These are phyloP conservation scores for Tamias sibiricus DNA, from an alignment of 2,113 vertebrate genomes.

Conservation along the genomic window DNA sequence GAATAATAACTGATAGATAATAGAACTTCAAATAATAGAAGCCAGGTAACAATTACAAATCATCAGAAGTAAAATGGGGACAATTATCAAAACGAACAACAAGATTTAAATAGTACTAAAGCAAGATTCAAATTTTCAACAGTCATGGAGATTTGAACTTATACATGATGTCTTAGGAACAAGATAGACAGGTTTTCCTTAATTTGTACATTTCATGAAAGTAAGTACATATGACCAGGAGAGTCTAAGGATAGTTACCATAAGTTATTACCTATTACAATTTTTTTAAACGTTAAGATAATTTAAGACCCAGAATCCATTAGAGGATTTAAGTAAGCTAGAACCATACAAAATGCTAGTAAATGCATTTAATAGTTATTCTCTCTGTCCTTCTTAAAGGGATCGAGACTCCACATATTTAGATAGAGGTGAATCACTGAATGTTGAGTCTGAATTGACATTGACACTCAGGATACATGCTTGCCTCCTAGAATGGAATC, in stretches of 20 bases:
- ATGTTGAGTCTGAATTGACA: not conserved
- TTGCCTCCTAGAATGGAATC: not conserved
- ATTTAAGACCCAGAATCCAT: not conserved
- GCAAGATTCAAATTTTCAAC: not conserved
- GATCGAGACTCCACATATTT: not conserved
- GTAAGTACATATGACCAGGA: not conserved
- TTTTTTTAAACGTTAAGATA: not conserved
- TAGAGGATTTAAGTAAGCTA: not conserved
- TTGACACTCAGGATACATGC: too few relatives aligned
- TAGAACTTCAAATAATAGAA: not conserved
- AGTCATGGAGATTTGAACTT: not conserved
- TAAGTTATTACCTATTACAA: not conserved
- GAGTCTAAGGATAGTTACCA: not conserved
- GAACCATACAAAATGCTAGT: rapidly evolving
- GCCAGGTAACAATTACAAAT: not conserved
- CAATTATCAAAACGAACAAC: not conserved
- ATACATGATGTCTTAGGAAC: not conserved
- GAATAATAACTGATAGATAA: not conserved
- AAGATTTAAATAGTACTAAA: not conserved
- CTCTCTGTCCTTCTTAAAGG: not conserved
- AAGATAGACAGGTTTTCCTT: not conserved
- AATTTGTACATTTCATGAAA: not conserved
- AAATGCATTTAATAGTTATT: not conserved
- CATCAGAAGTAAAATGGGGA: not conserved
- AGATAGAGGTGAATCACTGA: not conserved